phyloP scores from a whole-genome alignment of 2,797 vertebrate genomes.

The Trachops cirrhosus region DNA sequence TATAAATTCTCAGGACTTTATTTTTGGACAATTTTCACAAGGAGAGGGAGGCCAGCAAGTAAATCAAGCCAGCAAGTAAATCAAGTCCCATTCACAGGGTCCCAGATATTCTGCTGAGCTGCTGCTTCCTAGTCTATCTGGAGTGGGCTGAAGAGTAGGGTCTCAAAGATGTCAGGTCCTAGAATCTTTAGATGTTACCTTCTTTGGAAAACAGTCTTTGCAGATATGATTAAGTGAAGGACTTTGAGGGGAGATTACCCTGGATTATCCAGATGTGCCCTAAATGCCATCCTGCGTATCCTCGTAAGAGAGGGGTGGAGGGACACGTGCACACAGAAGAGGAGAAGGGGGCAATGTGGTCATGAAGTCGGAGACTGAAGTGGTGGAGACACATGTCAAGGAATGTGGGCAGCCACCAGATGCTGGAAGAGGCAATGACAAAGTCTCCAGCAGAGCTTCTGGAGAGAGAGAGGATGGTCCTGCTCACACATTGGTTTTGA shows the following conservation, averaged over 20 bases:
- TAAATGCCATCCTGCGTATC: neutral
- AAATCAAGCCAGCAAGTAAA: constrained; percentile 23
- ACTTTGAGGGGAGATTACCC: neutral
- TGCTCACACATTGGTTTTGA: neutral
- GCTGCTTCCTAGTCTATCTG: neutral
- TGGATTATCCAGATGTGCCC: neutral
- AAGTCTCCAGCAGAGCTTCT: neutral
- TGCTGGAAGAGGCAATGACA: neutral
- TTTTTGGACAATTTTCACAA: constrained; percentile 24
- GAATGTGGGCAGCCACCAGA: neutral
- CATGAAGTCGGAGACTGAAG: neutral
- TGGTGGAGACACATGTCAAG: neutral
- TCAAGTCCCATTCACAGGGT: constrained; percentile 15
- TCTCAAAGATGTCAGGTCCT: neutral
- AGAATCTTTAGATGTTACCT: neutral
- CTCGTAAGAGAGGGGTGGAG: neutral
- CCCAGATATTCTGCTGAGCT: neutral
- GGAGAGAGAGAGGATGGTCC: too few relatives aligned
- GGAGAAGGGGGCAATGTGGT: neutral
- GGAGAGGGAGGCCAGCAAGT: neutral
- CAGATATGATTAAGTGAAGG: neutral
- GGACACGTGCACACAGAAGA: neutral
- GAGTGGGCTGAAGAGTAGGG: neutral
- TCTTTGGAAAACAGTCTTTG: neutral
- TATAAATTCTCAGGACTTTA: constrained; percentile 51